phyloP scores from a whole-genome alignment of 2,888 invertebrate species.

The Autographa pulchrina region DNA sequence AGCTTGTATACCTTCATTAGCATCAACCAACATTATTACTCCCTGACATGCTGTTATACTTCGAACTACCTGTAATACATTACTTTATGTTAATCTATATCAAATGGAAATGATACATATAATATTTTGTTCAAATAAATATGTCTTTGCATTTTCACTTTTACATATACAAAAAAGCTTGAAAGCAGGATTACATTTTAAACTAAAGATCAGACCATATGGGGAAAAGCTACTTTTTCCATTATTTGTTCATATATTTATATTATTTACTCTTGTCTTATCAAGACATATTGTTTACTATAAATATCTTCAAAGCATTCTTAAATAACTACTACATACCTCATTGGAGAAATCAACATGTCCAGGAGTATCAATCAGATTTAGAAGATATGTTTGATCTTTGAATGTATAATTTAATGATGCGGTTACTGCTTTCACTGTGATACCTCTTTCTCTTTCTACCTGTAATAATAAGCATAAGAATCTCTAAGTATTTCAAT shows the following conservation, averaged over 20 bases:
- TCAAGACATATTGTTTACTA: too few relatives aligned
- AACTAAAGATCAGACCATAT: not conserved
- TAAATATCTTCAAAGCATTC: too few relatives aligned
- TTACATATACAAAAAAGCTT: too few relatives aligned
- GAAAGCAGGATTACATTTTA: conserved; percentile 8
- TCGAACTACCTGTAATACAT: conserved; percentile 91
- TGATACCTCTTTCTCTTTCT: conserved; percentile 98
- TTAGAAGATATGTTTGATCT: conserved; percentile 94
- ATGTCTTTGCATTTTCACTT: not conserved
- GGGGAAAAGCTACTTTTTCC: too few relatives aligned
- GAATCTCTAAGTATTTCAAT: not conserved
- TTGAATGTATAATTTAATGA: conserved; percentile 94
- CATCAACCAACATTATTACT: conserved; percentile 97
- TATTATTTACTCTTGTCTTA: too few relatives aligned
- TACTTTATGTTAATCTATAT: not conserved
- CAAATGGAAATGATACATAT: too few relatives aligned
- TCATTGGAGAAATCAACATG: conserved; percentile 99
- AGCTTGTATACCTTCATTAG: conserved; percentile 98
- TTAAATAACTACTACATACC: conserved; percentile 83
- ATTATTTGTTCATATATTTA: too few relatives aligned
- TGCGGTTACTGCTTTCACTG: conserved; percentile 99
- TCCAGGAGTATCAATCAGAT: conserved; percentile 99
- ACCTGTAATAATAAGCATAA: conserved; percentile 87
- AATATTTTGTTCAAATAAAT: not conserved
- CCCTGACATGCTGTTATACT: conserved; percentile 98